Conservation (phyloP, 2,888 invertebrate species). For the Noctuana brunneofusca region DNA sequence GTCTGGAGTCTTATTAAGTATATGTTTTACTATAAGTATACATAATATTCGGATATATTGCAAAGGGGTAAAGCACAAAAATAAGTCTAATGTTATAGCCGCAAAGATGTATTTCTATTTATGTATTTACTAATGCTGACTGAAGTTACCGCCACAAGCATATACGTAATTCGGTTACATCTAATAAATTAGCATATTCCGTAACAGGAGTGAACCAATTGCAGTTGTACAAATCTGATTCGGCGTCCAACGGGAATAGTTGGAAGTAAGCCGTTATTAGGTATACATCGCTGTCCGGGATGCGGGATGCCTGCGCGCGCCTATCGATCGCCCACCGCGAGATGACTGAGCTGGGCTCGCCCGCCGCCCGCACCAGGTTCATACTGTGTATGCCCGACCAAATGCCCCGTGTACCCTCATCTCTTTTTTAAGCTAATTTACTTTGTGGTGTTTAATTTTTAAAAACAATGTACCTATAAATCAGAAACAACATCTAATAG, state of each 20-base stretch:
- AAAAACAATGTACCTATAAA: too few relatives aligned
- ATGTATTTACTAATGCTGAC: background rate
- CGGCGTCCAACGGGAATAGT: slow-evolving; percentile 25
- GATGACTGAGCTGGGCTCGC: slow-evolving; percentile 49
- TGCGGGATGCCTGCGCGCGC: slow-evolving; percentile 60
- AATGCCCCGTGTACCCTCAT: slow-evolving; percentile 7
- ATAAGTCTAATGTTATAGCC: background rate
- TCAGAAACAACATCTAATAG: too few relatives aligned
- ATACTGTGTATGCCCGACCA: slow-evolving; percentile 37
- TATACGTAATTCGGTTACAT: background rate
- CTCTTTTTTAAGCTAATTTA: too few relatives aligned
- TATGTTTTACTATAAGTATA: too few relatives aligned
- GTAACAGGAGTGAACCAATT: slow-evolving; percentile 19
- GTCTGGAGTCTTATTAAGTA: too few relatives aligned
- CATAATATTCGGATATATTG: too few relatives aligned
- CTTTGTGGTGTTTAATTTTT: too few relatives aligned
- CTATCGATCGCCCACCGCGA: slow-evolving; percentile 62
- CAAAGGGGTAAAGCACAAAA: background rate
- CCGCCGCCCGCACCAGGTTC: slow-evolving; percentile 35
- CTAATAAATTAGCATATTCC: slow-evolving; percentile 26
- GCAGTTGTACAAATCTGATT: slow-evolving; percentile 29
- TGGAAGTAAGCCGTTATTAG: slow-evolving; percentile 37
- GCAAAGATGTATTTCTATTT: background rate
- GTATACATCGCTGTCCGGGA: slow-evolving; percentile 40
- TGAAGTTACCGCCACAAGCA: background rate